Base-by-base conservation (phyloP, 2,888 invertebrate species). In the Mythimna loreyi region DNA sequence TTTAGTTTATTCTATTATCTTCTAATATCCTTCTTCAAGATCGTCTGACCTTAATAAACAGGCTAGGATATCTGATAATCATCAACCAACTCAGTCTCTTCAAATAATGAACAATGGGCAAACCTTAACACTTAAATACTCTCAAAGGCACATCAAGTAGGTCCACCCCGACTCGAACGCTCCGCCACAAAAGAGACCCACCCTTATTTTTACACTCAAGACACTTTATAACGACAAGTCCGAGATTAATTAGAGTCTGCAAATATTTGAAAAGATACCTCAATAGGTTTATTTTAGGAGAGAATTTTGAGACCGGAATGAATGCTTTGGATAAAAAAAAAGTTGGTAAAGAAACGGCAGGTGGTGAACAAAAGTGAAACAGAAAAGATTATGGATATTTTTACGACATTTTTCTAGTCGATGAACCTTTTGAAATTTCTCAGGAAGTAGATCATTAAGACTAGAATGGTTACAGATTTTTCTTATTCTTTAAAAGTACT, bases 201-300 rank as follows among this genome's bases (percentile, higher is more conserved):
- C 62, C 70, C 66, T 80, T 59, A 64, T 70, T 80, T 79, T 66
- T 45, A 63, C 28, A 25, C 66, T 70, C 57, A 45, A 75, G 62
- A 76, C 21, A 73, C 72, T 77, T 65, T 65, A 66, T 72, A 66
- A 79, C 77, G 66, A 64, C 57, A 62, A 72, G 72, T 66, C 55
- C 55, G 64, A 77, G 69, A 81, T 81, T 81, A 79, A 77, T 81
- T 77, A 77, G 66, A 57, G 55, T 64, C 66, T 36, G 63, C 69
- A 77, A 79, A 81, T 72, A 81, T 77, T 77, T 77, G 63, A 80
- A 77, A 69, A 77, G 73, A 67, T 73, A 77, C 59, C 58, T 53
- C 73, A 75, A 64, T 81, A 79, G 58, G 55, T 64, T 53, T 77
- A 77, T 73, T 79, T 76, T 77, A 58, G 30, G 58, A 25, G 19